Percentiles rank a stretch among this genome's conserved stretches.
These are phyloP conservation scores for Myzus persicae DNA, from an alignment of 1,140 invertebrate species.

Conservation along the genomic window DNA sequence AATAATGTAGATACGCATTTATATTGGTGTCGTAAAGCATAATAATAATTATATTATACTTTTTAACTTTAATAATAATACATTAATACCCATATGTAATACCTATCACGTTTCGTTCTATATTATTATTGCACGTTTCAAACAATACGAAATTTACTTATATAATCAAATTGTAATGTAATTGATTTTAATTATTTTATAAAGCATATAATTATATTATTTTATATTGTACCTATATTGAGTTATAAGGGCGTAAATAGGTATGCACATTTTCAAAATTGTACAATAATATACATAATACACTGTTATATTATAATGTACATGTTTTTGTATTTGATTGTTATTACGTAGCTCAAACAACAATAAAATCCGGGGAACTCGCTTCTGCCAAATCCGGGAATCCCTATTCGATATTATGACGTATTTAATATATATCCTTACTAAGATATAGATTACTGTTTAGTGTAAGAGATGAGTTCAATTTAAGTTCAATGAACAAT, in stretches of 20 bases:
- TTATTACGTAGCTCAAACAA: not conserved
- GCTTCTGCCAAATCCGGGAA: not conserved
- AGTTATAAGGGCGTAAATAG: not conserved
- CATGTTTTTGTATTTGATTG: not conserved
- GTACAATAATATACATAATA: not conserved
- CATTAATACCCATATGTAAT: not conserved
- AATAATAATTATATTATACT: not conserved
- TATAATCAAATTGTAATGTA: not conserved
- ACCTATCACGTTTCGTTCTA: not conserved
- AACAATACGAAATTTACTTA: not conserved
- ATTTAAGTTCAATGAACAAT: no score
- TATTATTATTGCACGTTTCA: not conserved
- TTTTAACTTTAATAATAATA: not conserved
- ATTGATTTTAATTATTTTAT: not conserved
- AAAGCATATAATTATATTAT: not conserved
- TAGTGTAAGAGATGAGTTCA: no score
- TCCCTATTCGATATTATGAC: no score
- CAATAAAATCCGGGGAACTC: not conserved
- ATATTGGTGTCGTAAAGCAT: not conserved
- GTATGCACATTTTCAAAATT: not conserved
- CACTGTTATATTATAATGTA: not conserved
- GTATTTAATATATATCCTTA: not conserved
- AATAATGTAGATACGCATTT: not conserved
- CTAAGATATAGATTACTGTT: no score
- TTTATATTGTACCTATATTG: not conserved